Base-by-base conservation (phyloP, 1,140 invertebrate genomes). In the Argopecten irradians region DNA sequence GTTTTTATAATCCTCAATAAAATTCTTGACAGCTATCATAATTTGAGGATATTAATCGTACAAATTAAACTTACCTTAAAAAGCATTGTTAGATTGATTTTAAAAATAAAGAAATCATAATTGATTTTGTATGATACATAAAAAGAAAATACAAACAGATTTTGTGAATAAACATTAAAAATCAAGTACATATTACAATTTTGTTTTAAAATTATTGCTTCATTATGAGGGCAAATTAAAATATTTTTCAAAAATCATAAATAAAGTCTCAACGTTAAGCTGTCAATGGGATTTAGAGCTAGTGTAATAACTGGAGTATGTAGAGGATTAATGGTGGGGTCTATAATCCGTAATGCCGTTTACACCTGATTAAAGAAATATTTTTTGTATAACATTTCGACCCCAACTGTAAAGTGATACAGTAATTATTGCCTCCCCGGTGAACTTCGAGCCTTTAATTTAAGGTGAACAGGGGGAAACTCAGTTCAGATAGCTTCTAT, bases 331-430 rank as follows among this genome's bases (percentile, higher is more conserved):
- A 71, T 11, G 8, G 55, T 71, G n/a, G 55, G 55, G n/a, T 5
- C 55, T 71, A 28, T 71, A 71, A 71, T 71, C 55, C 55, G n/a
- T 71, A 71, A 28, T 11, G 28, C 55, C n/a, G n/a, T 71, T 71
- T 71, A 71, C 55, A 71, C 55, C 22, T 71, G 55, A 71, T 71
- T 71, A n/a, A 71, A 71, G 55, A 71, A 71, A 28, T 71, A 71
- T 71, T 71, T 71, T 71, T 71, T n/a, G n/a, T 71, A 16, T 71
- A 71, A 28, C 55, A 28, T 71, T 71, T n/a, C 55, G n/a, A 71
- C 55, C 55, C n/a, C n/a, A 71, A 5, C 2, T 71, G 55, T 71
- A 71, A 71, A 71, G 9, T 71, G 55, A 71, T 71, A 71, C 22
- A 5, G 2, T n/a, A 71, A 71, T 71, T 71, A 71, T 71, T 71